These are phyloP conservation scores for Psephotus haematonotus DNA, from an alignment of 2,113 vertebrate genomes.

Conservation along the genomic window DNA sequence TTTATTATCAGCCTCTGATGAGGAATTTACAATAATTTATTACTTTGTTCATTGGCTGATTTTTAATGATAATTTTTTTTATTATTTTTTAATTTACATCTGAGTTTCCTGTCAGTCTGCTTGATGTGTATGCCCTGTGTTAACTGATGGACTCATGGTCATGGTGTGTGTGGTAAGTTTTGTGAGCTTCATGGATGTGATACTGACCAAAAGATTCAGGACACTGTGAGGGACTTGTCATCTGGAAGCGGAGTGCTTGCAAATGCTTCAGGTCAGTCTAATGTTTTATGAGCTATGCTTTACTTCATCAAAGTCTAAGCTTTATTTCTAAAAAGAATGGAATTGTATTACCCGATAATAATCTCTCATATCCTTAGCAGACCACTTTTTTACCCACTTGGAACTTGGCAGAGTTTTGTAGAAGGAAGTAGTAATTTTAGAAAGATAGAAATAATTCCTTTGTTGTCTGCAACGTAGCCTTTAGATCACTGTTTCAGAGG, in stretches of 20 bases:
- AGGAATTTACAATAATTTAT: not conserved
- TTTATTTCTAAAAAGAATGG: not conserved
- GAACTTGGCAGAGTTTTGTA: not conserved
- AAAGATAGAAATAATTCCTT: not conserved
- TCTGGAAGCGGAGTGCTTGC: not conserved
- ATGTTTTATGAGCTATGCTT: not conserved
- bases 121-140: accelerated
- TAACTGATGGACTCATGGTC: not conserved
- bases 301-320: not conserved
- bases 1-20: not conserved
- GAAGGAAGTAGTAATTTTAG: not conserved
- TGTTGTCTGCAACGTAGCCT: not conserved
- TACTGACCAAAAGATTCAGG: not conserved
- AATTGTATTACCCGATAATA: not conserved
- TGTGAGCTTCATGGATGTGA: not conserved
- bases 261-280: not conserved
- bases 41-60: not conserved
- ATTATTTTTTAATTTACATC: not conserved
- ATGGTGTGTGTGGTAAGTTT: not conserved
- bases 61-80: not conserved
- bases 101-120: not conserved
- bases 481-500: not conserved
- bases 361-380: not conserved
- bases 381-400: not conserved
- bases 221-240: not conserved